Evolutionary conservation across 1,140 invertebrate genomes (phyloP), one percentile per base, ranked within the genome.

Genomic region (Heliconius nattereri): DNA sequence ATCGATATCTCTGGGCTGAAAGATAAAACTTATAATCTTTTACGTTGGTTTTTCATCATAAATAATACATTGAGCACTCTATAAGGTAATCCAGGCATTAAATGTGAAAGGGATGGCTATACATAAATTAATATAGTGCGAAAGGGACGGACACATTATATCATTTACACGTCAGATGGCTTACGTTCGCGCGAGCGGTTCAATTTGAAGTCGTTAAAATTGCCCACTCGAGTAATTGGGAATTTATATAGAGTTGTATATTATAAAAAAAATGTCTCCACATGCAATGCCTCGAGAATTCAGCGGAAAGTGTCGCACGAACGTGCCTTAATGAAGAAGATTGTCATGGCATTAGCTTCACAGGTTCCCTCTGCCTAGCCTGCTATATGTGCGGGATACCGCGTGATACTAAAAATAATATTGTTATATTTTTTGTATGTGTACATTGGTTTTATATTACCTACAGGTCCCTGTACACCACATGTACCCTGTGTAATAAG

Each of bases 161-260:
- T 89, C 86, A 90, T 90, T 90, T 87, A 89, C 89, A 87, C 89
- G 87, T 90, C 85, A 88, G 83, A 84, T 89, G 83, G 84, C 84
- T 85, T 84, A 84, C 82, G 83, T 88, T 86, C 81, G 81, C 83
- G 60, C 16, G 78, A 80, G 75, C 78, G 60, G 75, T 81, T 86
- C 84, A 88, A 86, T 89, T 87, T 87, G 84, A 86, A 84, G 81
- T 80, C 71, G 75, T 83, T 85, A 82, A 87, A 90, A 87, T 89
- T 90, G 86, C 84, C 84, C 84, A 85, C 83, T 86, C 85, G 76
- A 83, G 84, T 89, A 90, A 88, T 88, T 88, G 85, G 74, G 75
- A 74, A 88, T 79, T 75, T 83, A 78, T 85, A 83, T 82, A 80
- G 86, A 86, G 87, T 23, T 83, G 83, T 78, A 66, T 13, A 29